Conservation (phyloP, 2,888 invertebrate species). For the Mythimna impura region DNA sequence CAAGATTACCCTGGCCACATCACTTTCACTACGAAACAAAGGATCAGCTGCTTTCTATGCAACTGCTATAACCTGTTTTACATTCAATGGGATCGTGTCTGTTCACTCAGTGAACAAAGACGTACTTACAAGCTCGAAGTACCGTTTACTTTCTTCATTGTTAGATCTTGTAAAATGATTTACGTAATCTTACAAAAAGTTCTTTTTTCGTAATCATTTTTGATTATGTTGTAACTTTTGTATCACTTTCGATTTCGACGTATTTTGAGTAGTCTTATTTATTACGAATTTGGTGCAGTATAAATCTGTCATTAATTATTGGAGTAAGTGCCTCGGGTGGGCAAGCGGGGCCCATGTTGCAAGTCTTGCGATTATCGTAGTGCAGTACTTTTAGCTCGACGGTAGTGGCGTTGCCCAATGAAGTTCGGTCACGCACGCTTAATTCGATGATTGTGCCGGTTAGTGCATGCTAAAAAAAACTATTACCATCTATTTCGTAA, state of each 20-base stretch:
- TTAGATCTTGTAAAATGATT: slow-evolving; percentile 55
- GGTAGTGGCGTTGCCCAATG: slow-evolving; percentile 54
- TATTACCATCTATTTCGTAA: slow-evolving; percentile 61
- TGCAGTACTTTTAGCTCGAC: slow-evolving; percentile 21
- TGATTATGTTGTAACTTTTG: slow-evolving; percentile 49
- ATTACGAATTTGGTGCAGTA: slow-evolving; percentile 29
- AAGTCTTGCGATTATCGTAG: slow-evolving; percentile 51
- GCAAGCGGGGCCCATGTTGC: slow-evolving; percentile 48
- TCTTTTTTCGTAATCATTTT: slow-evolving; percentile 43
- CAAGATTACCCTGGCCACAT: slow-evolving; percentile 71
- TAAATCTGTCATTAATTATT: slow-evolving; percentile 35
- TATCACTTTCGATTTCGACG: slow-evolving; percentile 58
- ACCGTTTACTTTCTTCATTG: slow-evolving; percentile 66
- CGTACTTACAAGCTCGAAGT: slow-evolving; percentile 27
- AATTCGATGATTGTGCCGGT: slow-evolving; percentile 55
- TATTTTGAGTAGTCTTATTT: slow-evolving; percentile 39
- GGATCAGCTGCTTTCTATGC: slow-evolving; percentile 82
- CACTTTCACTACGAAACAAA: slow-evolving; percentile 83
- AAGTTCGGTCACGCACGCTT: slow-evolving; percentile 64
- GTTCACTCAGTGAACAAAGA: slow-evolving; percentile 54
- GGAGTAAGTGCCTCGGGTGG: slow-evolving; percentile 35
- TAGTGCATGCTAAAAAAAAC: slow-evolving; percentile 54
- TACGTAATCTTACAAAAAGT: slow-evolving; percentile 57
- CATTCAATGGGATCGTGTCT: slow-evolving; percentile 74
- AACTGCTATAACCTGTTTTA: slow-evolving; percentile 69